Percentiles rank a stretch among this genome's conserved stretches.
phyloP scores from a whole-genome alignment of 92 coral and sea anemone species.

The Porites lobata region DNA sequence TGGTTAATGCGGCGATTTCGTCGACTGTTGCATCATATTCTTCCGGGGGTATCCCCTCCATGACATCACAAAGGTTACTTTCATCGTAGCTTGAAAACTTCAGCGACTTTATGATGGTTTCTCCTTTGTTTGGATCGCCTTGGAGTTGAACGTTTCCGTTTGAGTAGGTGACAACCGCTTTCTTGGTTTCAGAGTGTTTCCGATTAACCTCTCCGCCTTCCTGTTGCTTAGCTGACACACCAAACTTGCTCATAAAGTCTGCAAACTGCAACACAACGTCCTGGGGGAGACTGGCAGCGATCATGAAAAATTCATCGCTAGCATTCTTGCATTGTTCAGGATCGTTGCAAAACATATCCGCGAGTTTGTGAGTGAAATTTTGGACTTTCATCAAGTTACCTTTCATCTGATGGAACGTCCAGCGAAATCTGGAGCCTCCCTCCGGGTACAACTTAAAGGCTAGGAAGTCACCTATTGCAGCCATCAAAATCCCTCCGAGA shows the following conservation, averaged over 20 bases:
- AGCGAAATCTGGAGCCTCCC: conserved; percentile 5
- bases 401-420: conserved; percentile 7
- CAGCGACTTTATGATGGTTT: conserved; percentile 31
- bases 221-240: background rate
- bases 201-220: background rate
- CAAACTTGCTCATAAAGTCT: background rate
- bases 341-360: conserved; percentile 30
- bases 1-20: conserved; percentile 32
- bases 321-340: conserved; percentile 34
- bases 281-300: conserved; percentile 4
- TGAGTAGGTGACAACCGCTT: background rate
- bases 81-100: conserved; percentile 39
- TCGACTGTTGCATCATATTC: conserved; percentile 37
- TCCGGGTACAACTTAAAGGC: background rate
- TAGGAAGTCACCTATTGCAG: background rate
- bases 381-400: background rate
- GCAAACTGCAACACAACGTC: background rate
- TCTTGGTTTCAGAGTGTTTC: background rate
- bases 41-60: conserved; percentile 33
- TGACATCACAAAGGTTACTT: conserved; percentile 46
- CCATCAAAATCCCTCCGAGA: background rate
- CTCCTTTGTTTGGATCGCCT: conserved; percentile 2
- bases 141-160: background rate
- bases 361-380: background rate
- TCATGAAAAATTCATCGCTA: background rate